A percentile compares a stretch with the other conserved stretches of the same genome.
Conservation (phyloP, 2,113 vertebrate species). For the Petromus typicus region DNA sequence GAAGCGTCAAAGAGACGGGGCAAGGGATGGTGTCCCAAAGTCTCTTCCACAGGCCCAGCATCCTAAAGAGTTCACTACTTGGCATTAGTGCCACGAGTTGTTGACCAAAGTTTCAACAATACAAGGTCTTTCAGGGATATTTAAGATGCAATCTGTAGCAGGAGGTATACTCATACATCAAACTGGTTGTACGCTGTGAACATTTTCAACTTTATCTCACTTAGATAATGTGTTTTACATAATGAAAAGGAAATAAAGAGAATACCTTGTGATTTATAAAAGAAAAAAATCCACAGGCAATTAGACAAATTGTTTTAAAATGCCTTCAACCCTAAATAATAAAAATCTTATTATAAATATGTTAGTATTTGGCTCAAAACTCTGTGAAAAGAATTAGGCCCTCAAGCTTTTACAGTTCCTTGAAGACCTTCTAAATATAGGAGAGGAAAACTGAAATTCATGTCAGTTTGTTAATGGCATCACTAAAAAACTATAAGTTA, state of each 20-base stretch:
- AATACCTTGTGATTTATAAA: constrained; percentile 19
- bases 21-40: not conserved
- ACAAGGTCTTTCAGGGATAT: not conserved
- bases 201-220: not conserved
- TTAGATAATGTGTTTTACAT: constrained; percentile 46
- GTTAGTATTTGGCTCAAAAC: constrained; percentile 83
- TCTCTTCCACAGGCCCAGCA: not conserved
- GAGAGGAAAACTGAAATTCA: constrained; percentile 89
- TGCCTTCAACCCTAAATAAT: constrained; percentile 72
- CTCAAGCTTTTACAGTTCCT: constrained; percentile 87
- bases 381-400: constrained; percentile 84
- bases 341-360: constrained; percentile 77
- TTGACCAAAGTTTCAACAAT: not conserved
- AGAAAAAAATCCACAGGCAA: constrained; percentile 9
- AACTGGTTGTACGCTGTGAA: not conserved
- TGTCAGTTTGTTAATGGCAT: constrained; percentile 89
- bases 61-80: too few relatives aligned
- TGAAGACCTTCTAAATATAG: constrained; percentile 83
- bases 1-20: not conserved
- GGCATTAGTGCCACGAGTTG: too few relatives aligned
- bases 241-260: not conserved
- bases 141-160: not conserved
- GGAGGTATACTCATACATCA: not conserved
- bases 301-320: constrained; percentile 79
- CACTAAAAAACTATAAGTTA: constrained; percentile 90